phyloP scores from a whole-genome alignment of 2,113 vertebrate genomes.

The Enhydra lutris region DNA sequence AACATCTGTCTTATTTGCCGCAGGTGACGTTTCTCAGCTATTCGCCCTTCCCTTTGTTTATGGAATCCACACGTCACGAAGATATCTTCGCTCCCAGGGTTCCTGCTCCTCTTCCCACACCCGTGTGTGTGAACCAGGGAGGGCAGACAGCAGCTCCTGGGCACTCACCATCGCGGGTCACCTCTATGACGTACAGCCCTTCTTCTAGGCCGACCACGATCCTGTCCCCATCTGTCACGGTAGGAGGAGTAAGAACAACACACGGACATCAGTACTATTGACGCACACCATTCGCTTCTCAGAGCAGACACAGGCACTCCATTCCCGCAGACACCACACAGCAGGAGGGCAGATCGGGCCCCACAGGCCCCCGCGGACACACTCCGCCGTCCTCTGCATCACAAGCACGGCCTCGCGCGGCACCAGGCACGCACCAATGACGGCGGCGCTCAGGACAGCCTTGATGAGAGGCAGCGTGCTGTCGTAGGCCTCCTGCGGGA shows the following conservation, averaged over 20 bases:
- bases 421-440: constrained; percentile 86
- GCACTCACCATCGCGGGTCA: constrained; percentile 93
- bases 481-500: constrained; percentile 95
- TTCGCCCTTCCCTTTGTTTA: neutral
- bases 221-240: constrained; percentile 90
- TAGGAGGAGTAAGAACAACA: neutral
- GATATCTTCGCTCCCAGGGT: rapidly evolving
- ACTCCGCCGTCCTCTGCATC: neutral
- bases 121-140: rapidly evolving
- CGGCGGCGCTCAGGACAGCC: constrained; percentile 89
- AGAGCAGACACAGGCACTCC: rapidly evolving
- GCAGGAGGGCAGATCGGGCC: neutral
- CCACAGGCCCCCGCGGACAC: neutral
- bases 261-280: rapidly evolving
- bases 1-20: rapidly evolving
- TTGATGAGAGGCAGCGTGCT: constrained; percentile 95
- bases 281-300: rapidly evolving
- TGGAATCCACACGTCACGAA: rapidly evolving
- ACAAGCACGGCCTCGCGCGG: no score
- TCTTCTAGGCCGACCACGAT: constrained; percentile 95
- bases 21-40: rapidly evolving
- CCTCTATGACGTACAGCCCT: constrained; percentile 94
- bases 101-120: neutral
- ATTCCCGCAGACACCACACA: rapidly evolving
- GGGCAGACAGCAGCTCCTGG: neutral